These are phyloP conservation scores for Megalopta genalis DNA, from an alignment of 1,140 invertebrate genomes.

Conservation along the genomic window DNA sequence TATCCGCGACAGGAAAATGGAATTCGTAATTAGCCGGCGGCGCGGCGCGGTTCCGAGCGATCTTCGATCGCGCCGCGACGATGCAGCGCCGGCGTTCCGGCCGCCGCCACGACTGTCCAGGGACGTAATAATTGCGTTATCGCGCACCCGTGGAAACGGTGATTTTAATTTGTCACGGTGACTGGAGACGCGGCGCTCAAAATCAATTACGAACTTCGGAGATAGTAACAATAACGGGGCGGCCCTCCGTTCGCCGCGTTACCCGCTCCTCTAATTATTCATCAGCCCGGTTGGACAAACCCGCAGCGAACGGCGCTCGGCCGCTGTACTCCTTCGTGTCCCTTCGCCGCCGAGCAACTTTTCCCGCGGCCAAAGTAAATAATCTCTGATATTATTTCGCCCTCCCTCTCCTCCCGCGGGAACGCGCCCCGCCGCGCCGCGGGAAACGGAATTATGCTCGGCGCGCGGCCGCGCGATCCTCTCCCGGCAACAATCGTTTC, in stretches of 20 bases:
- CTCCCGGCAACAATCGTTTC: background rate
- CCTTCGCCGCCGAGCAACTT: slow-evolving; percentile 19
- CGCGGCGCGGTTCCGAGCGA: background rate
- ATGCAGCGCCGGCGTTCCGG: background rate
- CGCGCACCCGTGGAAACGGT: slow-evolving; percentile 54
- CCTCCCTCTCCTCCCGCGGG: no score
- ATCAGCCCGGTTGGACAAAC: slow-evolving; percentile 35
- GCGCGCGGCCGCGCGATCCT: no score
- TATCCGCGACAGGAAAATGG: slow-evolving; percentile 29
- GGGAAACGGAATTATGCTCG: no score
- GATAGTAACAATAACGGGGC: slow-evolving; percentile 48
- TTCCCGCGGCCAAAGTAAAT: slow-evolving; percentile 30
- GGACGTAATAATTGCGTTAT: slow-evolving; percentile 61
- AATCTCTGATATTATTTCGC: slow-evolving; percentile 24
- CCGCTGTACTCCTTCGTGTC: slow-evolving; percentile 43
- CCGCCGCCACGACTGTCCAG: slow-evolving; percentile 25
- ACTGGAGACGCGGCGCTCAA: slow-evolving; percentile 53
- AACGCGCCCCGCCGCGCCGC: background rate
- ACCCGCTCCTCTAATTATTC: slow-evolving; percentile 55
- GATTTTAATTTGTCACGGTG: slow-evolving; percentile 64
- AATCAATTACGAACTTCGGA: slow-evolving; percentile 63
- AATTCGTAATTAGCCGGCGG: slow-evolving; percentile 46
- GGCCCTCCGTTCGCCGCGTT: slow-evolving; percentile 7
- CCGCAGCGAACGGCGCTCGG: slow-evolving; percentile 26
- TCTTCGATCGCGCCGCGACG: slow-evolving; percentile 13